Evolutionary conservation across 1,140 invertebrate genomes (phyloP).

Genomic region (Drosophila novamexicana): DNA sequence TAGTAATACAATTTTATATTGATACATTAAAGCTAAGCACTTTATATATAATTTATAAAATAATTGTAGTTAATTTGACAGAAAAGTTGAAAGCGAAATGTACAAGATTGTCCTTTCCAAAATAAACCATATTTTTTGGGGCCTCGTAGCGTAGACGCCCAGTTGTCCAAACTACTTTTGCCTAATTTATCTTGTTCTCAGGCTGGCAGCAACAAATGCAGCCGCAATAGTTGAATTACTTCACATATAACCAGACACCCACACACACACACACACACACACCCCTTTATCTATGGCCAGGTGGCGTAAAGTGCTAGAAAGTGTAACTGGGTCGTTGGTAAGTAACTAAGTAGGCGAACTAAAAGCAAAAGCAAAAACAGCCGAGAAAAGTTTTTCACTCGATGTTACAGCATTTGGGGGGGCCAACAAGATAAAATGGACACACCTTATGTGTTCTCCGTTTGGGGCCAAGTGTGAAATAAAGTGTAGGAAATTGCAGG

Average conservation of each 20-base stretch:
- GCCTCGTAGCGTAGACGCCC: conserved; percentile 12
- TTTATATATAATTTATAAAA: not conserved
- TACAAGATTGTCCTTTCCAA: not conserved
- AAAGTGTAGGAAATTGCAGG: conserved; percentile 61
- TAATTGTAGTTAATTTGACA: not conserved
- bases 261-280: conserved; percentile 11
- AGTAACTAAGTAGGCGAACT: conserved; percentile 47
- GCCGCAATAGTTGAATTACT: conserved; percentile 55
- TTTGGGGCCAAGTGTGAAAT: conserved; percentile 54
- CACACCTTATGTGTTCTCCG: conserved; percentile 55
- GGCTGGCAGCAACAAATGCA: conserved; percentile 55
- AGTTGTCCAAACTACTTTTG: conserved; percentile 42
- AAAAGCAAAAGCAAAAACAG: conserved; percentile 51
- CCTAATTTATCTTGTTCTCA: conserved; percentile 59
- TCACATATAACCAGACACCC: conserved; percentile 16
- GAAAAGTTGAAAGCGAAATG: no score
- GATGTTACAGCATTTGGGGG: conserved; percentile 42
- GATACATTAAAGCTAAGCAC: not conserved
- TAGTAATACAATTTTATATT: not conserved
- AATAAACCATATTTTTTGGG: conserved; percentile 2
- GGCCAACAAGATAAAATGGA: conserved; percentile 58
- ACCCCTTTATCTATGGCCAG: conserved; percentile 1
- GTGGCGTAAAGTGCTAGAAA: conserved; percentile 34
- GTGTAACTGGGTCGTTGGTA: conserved; percentile 57
- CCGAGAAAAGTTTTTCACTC: conserved; percentile 50